A percentile compares a stretch with the other conserved stretches of the same genome.
Evolutionary conservation across 2,113 vertebrate species (phyloP).

Genomic region (Aythya baeri): DNA sequence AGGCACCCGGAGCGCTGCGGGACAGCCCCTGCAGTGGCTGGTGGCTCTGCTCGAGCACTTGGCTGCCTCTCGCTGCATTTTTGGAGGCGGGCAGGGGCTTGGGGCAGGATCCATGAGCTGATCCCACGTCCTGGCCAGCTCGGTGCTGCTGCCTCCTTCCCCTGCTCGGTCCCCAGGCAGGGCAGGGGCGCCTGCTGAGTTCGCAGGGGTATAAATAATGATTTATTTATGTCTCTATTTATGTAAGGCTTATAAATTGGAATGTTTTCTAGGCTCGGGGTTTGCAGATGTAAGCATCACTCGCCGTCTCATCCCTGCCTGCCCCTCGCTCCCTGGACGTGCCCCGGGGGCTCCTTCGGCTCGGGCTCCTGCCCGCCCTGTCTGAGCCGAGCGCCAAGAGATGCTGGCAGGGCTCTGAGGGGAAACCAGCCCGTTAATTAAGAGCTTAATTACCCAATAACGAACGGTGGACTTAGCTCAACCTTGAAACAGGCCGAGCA

Average conservation of each 20-base stretch:
- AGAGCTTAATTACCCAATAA: conserved; percentile 47
- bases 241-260: background rate
- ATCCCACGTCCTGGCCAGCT: background rate
- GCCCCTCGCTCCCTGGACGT: background rate
- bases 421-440: conserved; percentile 20
- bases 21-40: background rate
- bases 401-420: conserved; percentile 2
- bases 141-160: background rate
- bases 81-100: background rate
- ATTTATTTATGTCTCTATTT: background rate
- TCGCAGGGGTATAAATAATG: background rate
- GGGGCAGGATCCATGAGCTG: background rate
- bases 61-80: background rate
- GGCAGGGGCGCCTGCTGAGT: background rate
- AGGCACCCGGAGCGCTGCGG: background rate
- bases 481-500: conserved; percentile 19
- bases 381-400: background rate
- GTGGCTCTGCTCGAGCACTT: background rate
- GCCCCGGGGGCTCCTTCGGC: background rate
- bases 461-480: conserved; percentile 25
- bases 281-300: background rate
- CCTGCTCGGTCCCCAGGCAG: background rate
- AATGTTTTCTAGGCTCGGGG: background rate
- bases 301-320: background rate
- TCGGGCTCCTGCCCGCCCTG: background rate